phyloP scores from a whole-genome alignment of 2,888 invertebrate genomes.

The Leptopilina syphax region DNA sequence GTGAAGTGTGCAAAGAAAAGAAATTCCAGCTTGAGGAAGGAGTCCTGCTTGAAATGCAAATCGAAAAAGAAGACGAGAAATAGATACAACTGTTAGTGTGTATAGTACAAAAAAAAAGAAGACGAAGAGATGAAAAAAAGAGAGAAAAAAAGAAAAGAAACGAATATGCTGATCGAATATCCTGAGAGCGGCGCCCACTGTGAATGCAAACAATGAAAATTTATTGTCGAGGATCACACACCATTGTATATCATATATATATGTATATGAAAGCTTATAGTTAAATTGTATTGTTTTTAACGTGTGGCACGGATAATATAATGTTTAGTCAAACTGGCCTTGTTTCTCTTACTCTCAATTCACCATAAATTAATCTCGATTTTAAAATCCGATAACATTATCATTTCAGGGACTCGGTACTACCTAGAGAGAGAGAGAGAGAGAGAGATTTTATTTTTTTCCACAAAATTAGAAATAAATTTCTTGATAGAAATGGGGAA shows the following conservation, averaged over 20 bases:
- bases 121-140: background rate
- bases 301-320: background rate
- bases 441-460: too few relatives aligned
- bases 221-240: constrained; percentile 34
- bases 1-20: constrained; percentile 14
- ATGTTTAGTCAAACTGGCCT: constrained; percentile 22
- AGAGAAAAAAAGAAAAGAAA: background rate
- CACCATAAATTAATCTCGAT: constrained; percentile 25
- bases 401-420: constrained; percentile 10
- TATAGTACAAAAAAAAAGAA: background rate
- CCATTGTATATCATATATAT: background rate
- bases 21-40: constrained; percentile 30
- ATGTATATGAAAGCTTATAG: constrained; percentile 12
- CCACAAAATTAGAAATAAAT: too few relatives aligned
- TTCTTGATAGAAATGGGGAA: too few relatives aligned
- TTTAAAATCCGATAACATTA: constrained; percentile 6
- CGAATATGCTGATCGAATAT: constrained; percentile 24
- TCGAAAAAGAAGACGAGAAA: constrained; percentile 24
- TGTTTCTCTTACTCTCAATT: constrained; percentile 1
- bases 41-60: constrained; percentile 33
- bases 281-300: constrained; percentile 28
- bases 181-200: constrained; percentile 28
- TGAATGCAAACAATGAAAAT: constrained; percentile 37
- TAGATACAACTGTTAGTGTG: constrained; percentile 6
- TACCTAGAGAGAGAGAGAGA: background rate